These are phyloP conservation scores for Spondyliosoma cantharus DNA, from an alignment of 2,797 vertebrate species.

Conservation along the genomic window DNA sequence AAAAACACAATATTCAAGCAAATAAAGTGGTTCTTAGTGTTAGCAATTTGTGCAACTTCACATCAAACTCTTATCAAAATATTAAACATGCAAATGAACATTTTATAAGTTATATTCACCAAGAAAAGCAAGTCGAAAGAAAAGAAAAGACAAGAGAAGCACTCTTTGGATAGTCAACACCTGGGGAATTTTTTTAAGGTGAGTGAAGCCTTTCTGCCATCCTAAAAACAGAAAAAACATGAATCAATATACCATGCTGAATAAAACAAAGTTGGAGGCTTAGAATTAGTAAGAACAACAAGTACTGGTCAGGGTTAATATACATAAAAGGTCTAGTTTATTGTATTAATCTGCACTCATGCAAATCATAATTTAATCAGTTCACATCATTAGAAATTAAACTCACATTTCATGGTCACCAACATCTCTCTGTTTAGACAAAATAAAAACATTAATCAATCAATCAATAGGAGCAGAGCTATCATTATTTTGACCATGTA, in stretches of 20 bases:
- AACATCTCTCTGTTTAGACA: conserved; percentile 63
- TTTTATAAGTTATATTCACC: conserved; percentile 41
- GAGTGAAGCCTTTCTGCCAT: conserved; percentile 30
- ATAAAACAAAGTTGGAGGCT: not conserved
- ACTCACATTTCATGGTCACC: conserved; percentile 59
- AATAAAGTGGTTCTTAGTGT: conserved; percentile 26
- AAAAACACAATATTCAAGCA: conserved; percentile 19
- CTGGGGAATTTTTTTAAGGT: conserved; percentile 44
- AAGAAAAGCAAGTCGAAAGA: conserved; percentile 24
- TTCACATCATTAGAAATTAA: not conserved
- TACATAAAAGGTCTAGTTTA: not conserved
- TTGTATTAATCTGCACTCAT: too few relatives aligned
- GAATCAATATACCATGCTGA: not conserved
- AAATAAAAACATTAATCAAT: conserved; percentile 3
- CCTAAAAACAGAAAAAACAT: conserved; percentile 52
- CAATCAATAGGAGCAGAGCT: not conserved
- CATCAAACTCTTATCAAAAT: conserved; percentile 43
- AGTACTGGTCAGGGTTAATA: not conserved
- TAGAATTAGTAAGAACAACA: not conserved
- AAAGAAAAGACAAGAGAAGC: conserved; percentile 30
- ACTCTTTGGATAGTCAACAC: conserved; percentile 27
- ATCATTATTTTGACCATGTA: not conserved
- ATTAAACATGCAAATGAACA: conserved; percentile 49
- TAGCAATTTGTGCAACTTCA: conserved; percentile 28
- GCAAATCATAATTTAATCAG: not conserved